These are phyloP conservation scores for Mormyrops boulengeri DNA, from an alignment of 2,797 vertebrate species.

Conservation along the genomic window DNA sequence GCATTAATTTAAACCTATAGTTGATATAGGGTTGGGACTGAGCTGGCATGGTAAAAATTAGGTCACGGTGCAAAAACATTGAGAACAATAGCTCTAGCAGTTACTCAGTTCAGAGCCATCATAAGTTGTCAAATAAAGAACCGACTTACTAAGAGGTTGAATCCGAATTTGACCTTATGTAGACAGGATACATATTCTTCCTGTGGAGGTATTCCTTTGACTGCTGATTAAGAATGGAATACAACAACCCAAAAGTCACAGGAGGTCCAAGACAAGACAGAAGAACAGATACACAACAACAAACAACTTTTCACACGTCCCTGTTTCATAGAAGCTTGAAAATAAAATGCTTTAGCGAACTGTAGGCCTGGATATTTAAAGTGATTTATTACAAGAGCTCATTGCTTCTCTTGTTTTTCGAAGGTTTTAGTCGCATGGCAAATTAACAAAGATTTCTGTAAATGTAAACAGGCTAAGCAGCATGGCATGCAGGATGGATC, in stretches of 20 bases:
- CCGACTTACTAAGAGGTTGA: slow-evolving; percentile 62
- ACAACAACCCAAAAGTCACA: background rate
- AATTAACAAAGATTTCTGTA: background rate
- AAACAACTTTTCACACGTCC: background rate
- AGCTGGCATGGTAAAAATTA: background rate
- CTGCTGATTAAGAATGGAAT: slow-evolving; percentile 23
- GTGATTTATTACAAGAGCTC: background rate
- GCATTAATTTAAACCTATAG: background rate
- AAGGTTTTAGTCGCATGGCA: background rate
- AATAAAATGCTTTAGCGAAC: background rate
- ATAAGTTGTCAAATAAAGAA: background rate
- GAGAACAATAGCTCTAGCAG: background rate
- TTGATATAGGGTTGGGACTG: background rate
- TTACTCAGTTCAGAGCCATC: background rate
- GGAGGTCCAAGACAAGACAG: background rate
- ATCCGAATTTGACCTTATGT: slow-evolving; percentile 63
- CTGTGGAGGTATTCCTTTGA: slow-evolving; percentile 43
- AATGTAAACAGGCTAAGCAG: background rate
- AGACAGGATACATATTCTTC: slow-evolving; percentile 56
- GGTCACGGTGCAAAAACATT: background rate
- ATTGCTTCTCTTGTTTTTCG: background rate
- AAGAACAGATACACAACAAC: background rate
- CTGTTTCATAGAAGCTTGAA: background rate
- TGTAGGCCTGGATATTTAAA: background rate
- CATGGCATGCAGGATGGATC: background rate